These are phyloP conservation scores for Panthera leo DNA, from an alignment of 2,113 vertebrate genomes.

Conservation along the genomic window DNA sequence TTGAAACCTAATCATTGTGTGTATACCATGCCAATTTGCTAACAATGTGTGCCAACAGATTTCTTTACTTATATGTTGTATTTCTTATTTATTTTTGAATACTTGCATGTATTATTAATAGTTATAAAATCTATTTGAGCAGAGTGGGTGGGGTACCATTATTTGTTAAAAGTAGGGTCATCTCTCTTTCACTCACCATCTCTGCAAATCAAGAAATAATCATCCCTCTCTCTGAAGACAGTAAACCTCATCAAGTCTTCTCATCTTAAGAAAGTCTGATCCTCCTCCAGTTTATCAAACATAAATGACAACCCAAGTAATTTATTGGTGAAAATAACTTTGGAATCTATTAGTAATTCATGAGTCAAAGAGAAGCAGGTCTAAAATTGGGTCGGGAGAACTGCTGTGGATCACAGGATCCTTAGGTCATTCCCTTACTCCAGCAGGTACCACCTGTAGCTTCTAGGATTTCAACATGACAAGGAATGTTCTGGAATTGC, in stretches of 20 bases:
- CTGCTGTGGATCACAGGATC: not conserved
- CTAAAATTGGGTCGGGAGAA: not conserved
- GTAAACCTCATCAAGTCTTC: not conserved
- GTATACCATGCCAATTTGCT: not conserved
- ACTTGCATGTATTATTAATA: no score
- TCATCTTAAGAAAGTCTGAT: not conserved
- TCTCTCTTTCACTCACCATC: not conserved
- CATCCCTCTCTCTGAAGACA: not conserved
- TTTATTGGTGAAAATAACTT: not conserved
- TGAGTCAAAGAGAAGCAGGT: not conserved
- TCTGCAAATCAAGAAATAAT: not conserved
- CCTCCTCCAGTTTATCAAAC: not conserved
- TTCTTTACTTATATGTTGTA: not conserved
- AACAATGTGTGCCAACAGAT: not conserved
- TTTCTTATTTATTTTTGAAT: no score
- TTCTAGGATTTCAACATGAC: not conserved
- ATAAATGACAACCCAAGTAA: not conserved
- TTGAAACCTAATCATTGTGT: not conserved
- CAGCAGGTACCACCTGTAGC: not conserved
- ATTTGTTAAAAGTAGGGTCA: not conserved
- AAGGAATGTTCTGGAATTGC: not conserved
- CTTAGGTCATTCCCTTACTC: not conserved
- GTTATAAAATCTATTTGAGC: no score
- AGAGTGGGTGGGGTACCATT: not conserved
- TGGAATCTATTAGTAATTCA: not conserved